Percentiles rank a stretch among this genome's conserved stretches.
Conservation (phyloP, 2,113 vertebrate species). For the Poeciliopsis turrubarensis region DNA sequence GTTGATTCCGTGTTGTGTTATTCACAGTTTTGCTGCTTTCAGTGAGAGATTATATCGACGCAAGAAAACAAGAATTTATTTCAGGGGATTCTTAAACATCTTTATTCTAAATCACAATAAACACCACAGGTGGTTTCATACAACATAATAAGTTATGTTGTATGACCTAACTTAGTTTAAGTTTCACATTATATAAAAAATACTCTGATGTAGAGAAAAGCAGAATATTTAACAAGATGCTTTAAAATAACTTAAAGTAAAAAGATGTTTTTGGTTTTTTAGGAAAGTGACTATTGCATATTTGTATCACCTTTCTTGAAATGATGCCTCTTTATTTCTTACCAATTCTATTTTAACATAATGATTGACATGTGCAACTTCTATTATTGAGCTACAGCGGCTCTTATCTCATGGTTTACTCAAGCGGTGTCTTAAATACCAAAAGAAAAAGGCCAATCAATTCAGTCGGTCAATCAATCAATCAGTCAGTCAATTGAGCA, state of each 20-base stretch:
- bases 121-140: neutral
- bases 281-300: too few relatives aligned
- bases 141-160: too few relatives aligned
- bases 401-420: neutral
- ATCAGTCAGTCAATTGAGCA: neutral
- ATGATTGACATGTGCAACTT: too few relatives aligned
- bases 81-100: too few relatives aligned
- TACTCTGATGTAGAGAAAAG: neutral
- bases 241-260: too few relatives aligned
- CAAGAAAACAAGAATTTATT: neutral
- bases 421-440: too few relatives aligned
- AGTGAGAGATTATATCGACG: neutral
- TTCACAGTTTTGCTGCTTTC: neutral
- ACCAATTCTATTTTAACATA: too few relatives aligned
- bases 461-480: neutral
- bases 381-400: neutral
- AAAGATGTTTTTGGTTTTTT: too few relatives aligned
- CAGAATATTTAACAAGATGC: neutral
- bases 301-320: too few relatives aligned
- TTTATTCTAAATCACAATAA: too few relatives aligned
- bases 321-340: too few relatives aligned
- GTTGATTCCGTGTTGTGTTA: too few relatives aligned
- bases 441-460: neutral
- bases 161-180: neutral
- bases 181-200: neutral